Conservation (phyloP, 1,140 invertebrate species). For the Aphelinus certus region DNA sequence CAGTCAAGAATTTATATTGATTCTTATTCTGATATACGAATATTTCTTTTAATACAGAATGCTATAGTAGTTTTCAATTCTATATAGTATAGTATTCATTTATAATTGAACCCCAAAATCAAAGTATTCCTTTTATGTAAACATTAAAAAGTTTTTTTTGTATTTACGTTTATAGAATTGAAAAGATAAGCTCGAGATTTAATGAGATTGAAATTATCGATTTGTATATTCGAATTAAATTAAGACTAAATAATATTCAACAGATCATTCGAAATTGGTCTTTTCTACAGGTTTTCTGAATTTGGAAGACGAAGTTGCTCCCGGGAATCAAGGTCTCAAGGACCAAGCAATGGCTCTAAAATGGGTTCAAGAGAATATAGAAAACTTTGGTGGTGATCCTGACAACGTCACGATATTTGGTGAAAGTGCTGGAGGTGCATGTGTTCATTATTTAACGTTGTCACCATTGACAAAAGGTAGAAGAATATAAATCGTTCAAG, state of each 20-base stretch:
- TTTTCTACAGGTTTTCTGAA: conserved; percentile 41
- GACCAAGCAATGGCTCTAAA: conserved; percentile 63
- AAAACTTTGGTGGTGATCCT: conserved; percentile 70
- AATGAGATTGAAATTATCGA: no score
- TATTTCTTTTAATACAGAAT: no score
- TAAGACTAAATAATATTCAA: not conserved
- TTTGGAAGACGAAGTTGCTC: conserved; percentile 40
- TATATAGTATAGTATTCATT: no score
- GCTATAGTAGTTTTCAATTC: no score
- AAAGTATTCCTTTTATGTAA: no score
- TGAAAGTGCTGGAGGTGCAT: conserved; percentile 67
- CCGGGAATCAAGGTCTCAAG: conserved; percentile 65
- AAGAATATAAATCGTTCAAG: not conserved
- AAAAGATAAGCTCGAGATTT: no score
- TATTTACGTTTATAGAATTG: no score
- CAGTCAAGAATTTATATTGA: no score
- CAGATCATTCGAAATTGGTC: not conserved
- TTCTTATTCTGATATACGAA: no score
- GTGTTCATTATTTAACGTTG: conserved; percentile 49
- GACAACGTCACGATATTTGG: conserved; percentile 73
- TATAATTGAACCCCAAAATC: no score
- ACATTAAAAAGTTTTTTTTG: no score
- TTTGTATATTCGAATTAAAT: no score
- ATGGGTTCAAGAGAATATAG: conserved; percentile 68
- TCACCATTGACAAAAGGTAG: conserved; percentile 41